Percentiles rank a stretch among this genome's conserved stretches.
Conservation (phyloP, 2,888 invertebrate genomes). For the Hipparchia sbordonii region DNA sequence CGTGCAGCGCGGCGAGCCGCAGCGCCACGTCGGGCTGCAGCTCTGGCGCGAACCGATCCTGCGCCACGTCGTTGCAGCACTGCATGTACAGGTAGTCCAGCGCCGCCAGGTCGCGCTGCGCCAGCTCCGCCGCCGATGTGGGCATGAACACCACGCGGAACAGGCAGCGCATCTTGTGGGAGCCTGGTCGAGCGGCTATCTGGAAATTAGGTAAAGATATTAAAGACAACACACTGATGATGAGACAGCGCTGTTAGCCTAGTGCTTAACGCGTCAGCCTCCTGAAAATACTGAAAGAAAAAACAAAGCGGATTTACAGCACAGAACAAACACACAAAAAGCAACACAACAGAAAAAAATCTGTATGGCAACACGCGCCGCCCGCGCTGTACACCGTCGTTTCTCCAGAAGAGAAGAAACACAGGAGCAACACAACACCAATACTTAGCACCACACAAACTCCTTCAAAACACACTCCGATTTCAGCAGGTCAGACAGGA, state of each 20-base stretch:
- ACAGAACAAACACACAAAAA: no score
- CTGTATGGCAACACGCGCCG: no score
- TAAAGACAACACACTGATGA: no score
- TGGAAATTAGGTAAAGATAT: conserved; percentile 56
- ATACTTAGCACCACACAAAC: no score
- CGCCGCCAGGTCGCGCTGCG: conserved; percentile 91
- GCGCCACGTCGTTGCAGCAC: conserved; percentile 96
- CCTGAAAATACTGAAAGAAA: no score
- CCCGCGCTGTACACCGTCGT: no score
- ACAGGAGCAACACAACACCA: no score
- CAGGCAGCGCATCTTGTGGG: conserved; percentile 94
- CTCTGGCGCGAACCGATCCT: conserved; percentile 95
- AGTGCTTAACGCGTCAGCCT: not conserved
- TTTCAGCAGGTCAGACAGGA: no score
- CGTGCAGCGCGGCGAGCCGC: conserved; percentile 93
- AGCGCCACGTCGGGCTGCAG: conserved; percentile 92
- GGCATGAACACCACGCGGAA: conserved; percentile 96
- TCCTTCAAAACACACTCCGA: no score
- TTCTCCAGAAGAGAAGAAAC: no score
- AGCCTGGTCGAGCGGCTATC: conserved; percentile 95
- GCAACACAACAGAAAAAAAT: no score
- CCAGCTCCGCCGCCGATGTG: conserved; percentile 91
- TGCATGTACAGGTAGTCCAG: conserved; percentile 95
- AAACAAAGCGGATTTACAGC: no score
- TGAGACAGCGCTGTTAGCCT: not conserved